Evolutionary conservation across 2,113 vertebrate genomes (phyloP), one percentile per base, ranked within the genome.

Genomic region (Micromys minutus): DNA sequence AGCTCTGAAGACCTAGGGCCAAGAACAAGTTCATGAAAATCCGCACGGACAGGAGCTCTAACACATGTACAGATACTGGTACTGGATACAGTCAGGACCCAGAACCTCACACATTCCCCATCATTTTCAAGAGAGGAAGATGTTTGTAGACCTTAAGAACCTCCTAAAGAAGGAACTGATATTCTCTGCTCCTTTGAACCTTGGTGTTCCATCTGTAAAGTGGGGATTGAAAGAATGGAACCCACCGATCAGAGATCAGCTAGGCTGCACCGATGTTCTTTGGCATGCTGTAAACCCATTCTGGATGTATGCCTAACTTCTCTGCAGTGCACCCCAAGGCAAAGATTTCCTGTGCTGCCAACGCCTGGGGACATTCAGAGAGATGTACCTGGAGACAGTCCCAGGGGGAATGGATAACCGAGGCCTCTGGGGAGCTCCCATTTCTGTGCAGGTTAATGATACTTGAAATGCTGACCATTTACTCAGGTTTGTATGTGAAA

Each of bases 331-430:
- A 34, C 57, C 34, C 69, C 7, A 3, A 77, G 57, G 39, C 57
- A 69, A 79, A 90, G 55, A 59, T 13, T 65, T 39, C 21, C 85
- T 52, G n/a, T n/a, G 3, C 22, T 39, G 16, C 29, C 31, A 8
- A 52, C 29, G 67, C n/a, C 83, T 7, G 57, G 67, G 6, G 19
- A 84, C n/a, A 2, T 5, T 42, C 29, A 29, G 59, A 89, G 42
- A n/a, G 91, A 13, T 6, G 29, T 17, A 22, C 47, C 63, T 9
- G 72, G 39, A 71, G 65, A 52, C 24, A 3, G n/a, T 16, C n/a
- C 21, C 1, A 0, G 2, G 11, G 34, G 34, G 22, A n/a, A 7
- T 50, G 10, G n/a, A 29, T 55, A 13, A 0, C 29, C 1, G 15
- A 59, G 34, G 39, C 55, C 77, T 91, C 29, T 61, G 45, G 55